phyloP scores from a whole-genome alignment of 2,113 vertebrate species.

The Oncorhynchus nerka region DNA sequence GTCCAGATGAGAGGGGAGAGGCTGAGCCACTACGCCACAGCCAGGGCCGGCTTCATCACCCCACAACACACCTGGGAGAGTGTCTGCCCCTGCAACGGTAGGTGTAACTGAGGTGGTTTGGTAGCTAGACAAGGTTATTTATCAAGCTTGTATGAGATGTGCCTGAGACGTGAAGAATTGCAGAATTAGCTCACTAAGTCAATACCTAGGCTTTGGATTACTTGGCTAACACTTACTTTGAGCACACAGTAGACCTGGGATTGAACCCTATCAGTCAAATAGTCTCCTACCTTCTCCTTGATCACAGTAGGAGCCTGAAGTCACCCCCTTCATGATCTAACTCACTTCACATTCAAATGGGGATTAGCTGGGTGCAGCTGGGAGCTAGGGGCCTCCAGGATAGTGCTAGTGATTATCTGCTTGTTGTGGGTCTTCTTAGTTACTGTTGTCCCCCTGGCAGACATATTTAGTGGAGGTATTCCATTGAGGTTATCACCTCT shows the following conservation, averaged over 20 bases:
- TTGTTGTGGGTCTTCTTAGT: slow-evolving; percentile 2
- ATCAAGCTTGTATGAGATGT: too few species aligned
- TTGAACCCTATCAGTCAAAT: too few species aligned
- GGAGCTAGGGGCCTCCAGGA: background rate
- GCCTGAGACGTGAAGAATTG: too few species aligned
- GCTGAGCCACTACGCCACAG: slow-evolving; percentile 83
- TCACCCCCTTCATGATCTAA: background rate
- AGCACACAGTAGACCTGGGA: too few species aligned
- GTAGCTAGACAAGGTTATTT: too few species aligned
- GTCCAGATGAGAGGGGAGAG: slow-evolving; percentile 78
- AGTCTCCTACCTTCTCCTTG: too few species aligned
- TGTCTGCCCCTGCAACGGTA: slow-evolving; percentile 90
- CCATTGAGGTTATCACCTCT: slow-evolving; percentile 2
- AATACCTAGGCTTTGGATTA: too few species aligned
- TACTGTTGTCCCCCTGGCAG: slow-evolving; percentile 10
- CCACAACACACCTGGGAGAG: slow-evolving; percentile 84
- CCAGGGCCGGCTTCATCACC: slow-evolving; percentile 86
- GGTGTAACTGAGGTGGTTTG: slow-evolving; percentile 12
- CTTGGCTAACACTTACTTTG: too few species aligned
- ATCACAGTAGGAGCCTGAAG: background rate
- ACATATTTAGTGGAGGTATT: background rate
- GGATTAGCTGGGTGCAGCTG: slow-evolving; percentile 32
- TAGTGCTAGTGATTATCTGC: background rate
- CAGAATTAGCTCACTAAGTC: too few species aligned
- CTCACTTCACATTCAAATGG: slow-evolving; percentile 26